Conservation (phyloP, 2,888 invertebrate genomes). For the Brachypalpus laphriformis region DNA sequence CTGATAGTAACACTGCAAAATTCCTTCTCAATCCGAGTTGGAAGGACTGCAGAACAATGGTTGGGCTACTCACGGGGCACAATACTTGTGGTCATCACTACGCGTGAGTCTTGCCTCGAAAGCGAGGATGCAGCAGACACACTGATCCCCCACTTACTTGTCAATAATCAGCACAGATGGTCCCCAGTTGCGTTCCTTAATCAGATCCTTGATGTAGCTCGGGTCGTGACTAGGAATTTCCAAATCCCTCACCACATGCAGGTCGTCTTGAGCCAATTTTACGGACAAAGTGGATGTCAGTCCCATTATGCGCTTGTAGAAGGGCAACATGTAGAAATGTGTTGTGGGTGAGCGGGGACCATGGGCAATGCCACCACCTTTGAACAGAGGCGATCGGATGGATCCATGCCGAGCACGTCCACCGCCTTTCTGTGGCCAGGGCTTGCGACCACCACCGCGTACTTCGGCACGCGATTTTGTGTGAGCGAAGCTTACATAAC, state of each 20-base stretch:
- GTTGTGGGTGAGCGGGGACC: conserved; percentile 96
- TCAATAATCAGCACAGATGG: conserved; percentile 97
- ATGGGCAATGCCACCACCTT: conserved; percentile 92
- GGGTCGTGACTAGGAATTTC: conserved; percentile 93
- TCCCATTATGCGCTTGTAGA: conserved; percentile 89
- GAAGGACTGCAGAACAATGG: too few species aligned
- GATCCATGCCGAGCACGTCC: conserved; percentile 97
- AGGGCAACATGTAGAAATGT: conserved; percentile 97
- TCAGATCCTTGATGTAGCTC: conserved; percentile 90
- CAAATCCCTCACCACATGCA: conserved; percentile 94
- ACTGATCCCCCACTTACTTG: conserved; percentile 85
- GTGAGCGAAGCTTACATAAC: conserved; percentile 91
- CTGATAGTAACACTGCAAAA: too few species aligned
- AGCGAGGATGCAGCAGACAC: too few species aligned
- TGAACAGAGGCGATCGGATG: conserved; percentile 93
- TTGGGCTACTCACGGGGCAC: too few species aligned
- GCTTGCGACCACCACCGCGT: conserved; percentile 94
- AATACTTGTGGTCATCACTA: too few species aligned
- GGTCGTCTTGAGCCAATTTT: conserved; percentile 97
- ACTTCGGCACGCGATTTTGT: conserved; percentile 93
- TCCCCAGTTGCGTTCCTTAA: conserved; percentile 96
- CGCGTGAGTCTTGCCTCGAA: too few species aligned
- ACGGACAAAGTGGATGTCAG: conserved; percentile 92
- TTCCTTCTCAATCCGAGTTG: too few species aligned
- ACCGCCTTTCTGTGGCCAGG: conserved; percentile 98